Evolutionary conservation across 2,888 invertebrate species (phyloP).

Genomic region (Pristionchus entomophagus): DNA sequence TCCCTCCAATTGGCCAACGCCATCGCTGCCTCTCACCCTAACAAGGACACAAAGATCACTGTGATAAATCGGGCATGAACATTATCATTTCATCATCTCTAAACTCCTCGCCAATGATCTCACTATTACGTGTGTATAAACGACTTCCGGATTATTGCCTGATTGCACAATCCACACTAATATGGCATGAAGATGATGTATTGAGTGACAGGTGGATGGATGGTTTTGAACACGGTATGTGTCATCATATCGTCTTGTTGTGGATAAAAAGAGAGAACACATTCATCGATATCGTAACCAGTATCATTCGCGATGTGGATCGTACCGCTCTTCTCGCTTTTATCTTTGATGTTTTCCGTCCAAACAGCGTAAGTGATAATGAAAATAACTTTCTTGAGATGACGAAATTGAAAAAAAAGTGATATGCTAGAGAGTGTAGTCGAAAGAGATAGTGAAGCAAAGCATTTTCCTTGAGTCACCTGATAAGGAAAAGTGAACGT

Average conservation of each 20-base stretch:
- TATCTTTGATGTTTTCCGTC: background rate
- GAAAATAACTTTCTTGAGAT: too few relatives aligned
- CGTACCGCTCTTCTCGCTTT: background rate
- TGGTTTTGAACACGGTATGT: background rate
- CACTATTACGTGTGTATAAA: slow-evolving; percentile 8
- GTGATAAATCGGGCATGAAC: slow-evolving; percentile 9
- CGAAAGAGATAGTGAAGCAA: too few relatives aligned
- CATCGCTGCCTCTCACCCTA: slow-evolving; percentile 21
- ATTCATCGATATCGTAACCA: background rate
- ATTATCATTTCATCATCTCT: background rate
- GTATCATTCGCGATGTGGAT: background rate
- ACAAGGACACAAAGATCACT: slow-evolving; percentile 38
- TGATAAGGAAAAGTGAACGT: too few relatives aligned
- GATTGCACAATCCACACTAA: too few relatives aligned
- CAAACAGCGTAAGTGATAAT: too few relatives aligned
- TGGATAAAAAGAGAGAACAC: background rate
- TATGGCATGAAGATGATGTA: too few relatives aligned
- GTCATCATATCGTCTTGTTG: background rate
- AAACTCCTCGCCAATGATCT: background rate
- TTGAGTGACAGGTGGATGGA: too few relatives aligned
- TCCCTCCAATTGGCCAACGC: background rate
- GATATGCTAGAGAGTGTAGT: too few relatives aligned
- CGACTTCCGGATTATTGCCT: background rate
- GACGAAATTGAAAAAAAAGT: too few relatives aligned
- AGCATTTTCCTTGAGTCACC: too few relatives aligned